Base-by-base conservation (phyloP, 64 coral and sea anemone species). In the Stichodactyla helianthus region DNA sequence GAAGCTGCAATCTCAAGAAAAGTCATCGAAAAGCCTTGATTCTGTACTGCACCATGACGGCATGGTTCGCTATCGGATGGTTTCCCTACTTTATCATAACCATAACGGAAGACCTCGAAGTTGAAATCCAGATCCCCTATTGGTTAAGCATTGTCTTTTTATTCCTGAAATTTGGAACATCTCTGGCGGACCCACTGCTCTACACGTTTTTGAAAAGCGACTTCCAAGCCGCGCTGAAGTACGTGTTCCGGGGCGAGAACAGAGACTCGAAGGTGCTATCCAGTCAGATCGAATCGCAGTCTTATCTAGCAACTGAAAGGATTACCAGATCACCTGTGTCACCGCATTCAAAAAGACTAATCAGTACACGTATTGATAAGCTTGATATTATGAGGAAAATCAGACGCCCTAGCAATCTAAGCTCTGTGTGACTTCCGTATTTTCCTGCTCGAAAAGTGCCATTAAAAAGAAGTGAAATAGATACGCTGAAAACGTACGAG, bases 71-170 rank as follows among this genome's bases (percentile, higher is more conserved):
- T 0, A 53, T 76, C 6, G 89, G 82, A 20, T 90, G 89, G 89
- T 90, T 90, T n/a, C 89, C 89, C 2, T 90, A 90, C 28, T 90
- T 90, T 61, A 22, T 85, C 15, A 16, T 90, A 54, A 85, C 89
- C 19, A 60, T 90, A 0, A 35, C 71, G 5, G 82, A 85, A 20
- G 89, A 90, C 89, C 13, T 85, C 27, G 22, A 84, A 52, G 9
- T 89, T 20, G 14, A 64, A 6, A 65, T 67, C 11, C 25, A 62
- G 11, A 20, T 90, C 6, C 89, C 89, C 5, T 71, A 56, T 19
- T 90, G 89, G 89, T 15, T 90, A 10, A 90, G 22, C 54, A 79
- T 85, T 2, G 51, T 78, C 51, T 61, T 90, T 22, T 61, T 90
- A 25, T 90, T 85, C 50, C 70, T 90, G 6, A 90, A 90, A 52